Evolutionary conservation across 2,888 invertebrate genomes (phyloP), one percentile per base, ranked within the genome.

Genomic region (Epiblema foenella): DNA sequence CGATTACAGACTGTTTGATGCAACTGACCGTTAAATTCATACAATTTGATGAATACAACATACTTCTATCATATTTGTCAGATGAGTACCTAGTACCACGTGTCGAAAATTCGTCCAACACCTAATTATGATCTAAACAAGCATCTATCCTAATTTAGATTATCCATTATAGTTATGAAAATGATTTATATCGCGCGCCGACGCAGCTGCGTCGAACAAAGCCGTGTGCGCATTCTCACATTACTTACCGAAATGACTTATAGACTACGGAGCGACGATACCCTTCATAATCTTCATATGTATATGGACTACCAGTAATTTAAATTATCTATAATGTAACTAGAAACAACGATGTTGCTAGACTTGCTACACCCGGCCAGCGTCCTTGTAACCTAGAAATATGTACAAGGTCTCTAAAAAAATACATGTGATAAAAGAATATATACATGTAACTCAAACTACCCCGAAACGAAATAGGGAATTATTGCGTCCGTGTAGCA

Each of bases 231-330:
- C 84, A 83, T 90, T 91, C 90, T 86, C 91, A 91, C 90, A 90
- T 89, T 87, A 87, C 85, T 89, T 89, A 89, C 77, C 79, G 82
- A 84, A 85, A 88, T 90, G 90, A 90, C 83, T 85, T 89, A 89
- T 66, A 57, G 65, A 57, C 65, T 54, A 15, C 15, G 52, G 39
- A 64, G 24, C 54, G 52, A 37, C 8, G 37, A 64, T 8, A 39
- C 39, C 3, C 12, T 24, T 11, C 56, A 15, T n/a, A n/a, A n/a
- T n/a, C n/a, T n/a, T n/a, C n/a, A n/a, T n/a, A n/a, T n/a, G n/a
- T n/a, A n/a, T 64, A 64, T 54, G 64, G 7, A 64, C 64, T 54
- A n/a, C 18, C 10, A 64, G 15, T 64, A 33, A 33, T 33, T 33
- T 33, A 33, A 33, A 33, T 33, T n/a, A n/a, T n/a, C n/a, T n/a